Percentiles rank a stretch among this genome's conserved stretches.
These are phyloP conservation scores for Plumapathes pennacea DNA, from an alignment of 92 coral and sea anemone species.

Conservation along the genomic window DNA sequence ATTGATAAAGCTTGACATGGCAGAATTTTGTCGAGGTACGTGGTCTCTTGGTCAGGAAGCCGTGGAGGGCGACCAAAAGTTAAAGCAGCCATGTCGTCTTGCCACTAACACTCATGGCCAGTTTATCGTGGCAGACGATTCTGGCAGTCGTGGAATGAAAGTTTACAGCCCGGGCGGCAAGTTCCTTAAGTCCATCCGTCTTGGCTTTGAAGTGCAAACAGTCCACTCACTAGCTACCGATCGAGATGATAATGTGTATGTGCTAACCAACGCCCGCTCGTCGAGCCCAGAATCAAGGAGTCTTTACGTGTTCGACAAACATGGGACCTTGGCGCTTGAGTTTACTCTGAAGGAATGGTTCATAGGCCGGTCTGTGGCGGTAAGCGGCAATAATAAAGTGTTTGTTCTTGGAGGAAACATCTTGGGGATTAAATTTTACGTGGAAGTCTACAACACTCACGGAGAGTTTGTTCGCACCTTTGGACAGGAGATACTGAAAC, in stretches of 20 bases:
- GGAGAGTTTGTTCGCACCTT: conserved; percentile 21
- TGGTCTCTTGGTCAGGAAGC: conserved; percentile 21
- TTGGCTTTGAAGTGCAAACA: not conserved
- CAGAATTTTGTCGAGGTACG: not conserved
- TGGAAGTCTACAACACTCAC: conserved; percentile 11
- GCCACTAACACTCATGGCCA: conserved; percentile 1
- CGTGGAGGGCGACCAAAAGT: too few relatives aligned
- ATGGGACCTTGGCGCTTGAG: not conserved
- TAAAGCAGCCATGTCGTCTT: not conserved
- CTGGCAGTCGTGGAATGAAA: conserved; percentile 9
- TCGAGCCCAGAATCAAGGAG: not conserved
- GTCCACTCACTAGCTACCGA: not conserved
- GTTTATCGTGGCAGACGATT: not conserved
- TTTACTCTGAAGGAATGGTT: conserved; percentile 7
- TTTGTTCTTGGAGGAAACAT: not conserved
- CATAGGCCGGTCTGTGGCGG: not conserved
- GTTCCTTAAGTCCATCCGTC: conserved; percentile 8
- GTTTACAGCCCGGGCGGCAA: conserved; percentile 28
- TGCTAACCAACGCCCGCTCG: not conserved
- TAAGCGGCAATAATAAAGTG: conserved; percentile 1
- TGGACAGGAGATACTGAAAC: conserved; percentile 2
- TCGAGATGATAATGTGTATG: conserved; percentile 6
- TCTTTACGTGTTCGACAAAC: not conserved
- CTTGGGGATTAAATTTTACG: not conserved
- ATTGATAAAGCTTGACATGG: not conserved